Evolutionary conservation across 2,797 vertebrate genomes (phyloP).

Genomic region (Cuniculus paca): DNA sequence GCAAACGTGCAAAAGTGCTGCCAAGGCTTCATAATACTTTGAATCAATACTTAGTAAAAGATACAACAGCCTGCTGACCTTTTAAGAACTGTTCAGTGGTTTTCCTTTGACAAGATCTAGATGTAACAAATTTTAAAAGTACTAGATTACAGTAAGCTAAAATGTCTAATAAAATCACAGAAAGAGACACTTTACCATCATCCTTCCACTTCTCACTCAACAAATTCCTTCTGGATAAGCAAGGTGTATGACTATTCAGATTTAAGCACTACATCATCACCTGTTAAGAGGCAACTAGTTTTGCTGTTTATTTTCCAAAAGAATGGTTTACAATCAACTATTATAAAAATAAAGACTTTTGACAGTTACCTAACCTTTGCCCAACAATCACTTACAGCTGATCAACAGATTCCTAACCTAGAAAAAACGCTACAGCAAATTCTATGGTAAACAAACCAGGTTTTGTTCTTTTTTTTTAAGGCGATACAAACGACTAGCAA

Average conservation of each 20-base stretch:
- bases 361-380: not conserved
- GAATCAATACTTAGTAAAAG: not conserved
- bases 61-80: not conserved
- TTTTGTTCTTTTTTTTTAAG: not conserved
- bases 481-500: not conserved
- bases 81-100: not conserved
- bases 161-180: constrained; percentile 36
- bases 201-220: not conserved
- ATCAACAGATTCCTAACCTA: not conserved
- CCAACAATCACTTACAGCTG: not conserved
- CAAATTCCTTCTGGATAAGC: constrained; percentile 18
- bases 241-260: constrained; percentile 3
- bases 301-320: constrained; percentile 39
- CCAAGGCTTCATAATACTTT: not conserved
- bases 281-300: not conserved
- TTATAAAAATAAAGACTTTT: constrained; percentile 22
- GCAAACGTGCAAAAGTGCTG: not conserved
- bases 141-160: constrained; percentile 24
- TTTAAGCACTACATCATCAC: not conserved
- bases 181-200: not conserved
- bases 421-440: constrained; percentile 19
- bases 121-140: not conserved
- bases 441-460: not conserved
- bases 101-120: constrained; percentile 4
- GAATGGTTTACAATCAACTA: constrained; percentile 26